These are phyloP conservation scores for Sphenodon punctatus DNA, from an alignment of 2,797 vertebrate species.

Conservation along the genomic window DNA sequence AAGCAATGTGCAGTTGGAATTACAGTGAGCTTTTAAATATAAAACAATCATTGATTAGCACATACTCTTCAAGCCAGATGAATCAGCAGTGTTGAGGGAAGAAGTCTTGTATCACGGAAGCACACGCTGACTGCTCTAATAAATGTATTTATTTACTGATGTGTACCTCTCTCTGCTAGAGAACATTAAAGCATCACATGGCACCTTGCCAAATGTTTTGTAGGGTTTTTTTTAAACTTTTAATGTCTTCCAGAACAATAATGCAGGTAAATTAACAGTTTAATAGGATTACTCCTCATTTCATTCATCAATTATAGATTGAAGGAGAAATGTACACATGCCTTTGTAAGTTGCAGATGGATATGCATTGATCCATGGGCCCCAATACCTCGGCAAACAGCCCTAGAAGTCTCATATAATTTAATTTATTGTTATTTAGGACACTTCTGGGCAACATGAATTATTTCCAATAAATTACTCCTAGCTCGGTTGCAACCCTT, in stretches of 20 bases:
- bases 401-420: slow-evolving; percentile 32
- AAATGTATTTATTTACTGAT: slow-evolving; percentile 59
- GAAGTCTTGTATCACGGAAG: slow-evolving; percentile 36
- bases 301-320: slow-evolving; percentile 64
- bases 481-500: slow-evolving; percentile 40
- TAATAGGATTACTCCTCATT: slow-evolving; percentile 45
- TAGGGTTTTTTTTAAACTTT: slow-evolving; percentile 34
- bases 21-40: slow-evolving; percentile 37
- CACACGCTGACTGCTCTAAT: slow-evolving; percentile 37
- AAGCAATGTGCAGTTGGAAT: slow-evolving; percentile 29
- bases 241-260: slow-evolving; percentile 38
- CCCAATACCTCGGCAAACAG: slow-evolving; percentile 3
- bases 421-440: slow-evolving; percentile 51
- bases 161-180: slow-evolving; percentile 27
- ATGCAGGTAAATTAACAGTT: slow-evolving; percentile 64
- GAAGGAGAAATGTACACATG: slow-evolving; percentile 26
- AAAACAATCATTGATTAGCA: slow-evolving; percentile 55
- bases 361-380: slow-evolving; percentile 22
- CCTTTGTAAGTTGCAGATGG: not conserved
- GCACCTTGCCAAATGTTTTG: slow-evolving; percentile 37
- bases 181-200: slow-evolving; percentile 7
- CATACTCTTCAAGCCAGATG: slow-evolving; percentile 40
- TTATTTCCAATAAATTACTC: slow-evolving; percentile 61
- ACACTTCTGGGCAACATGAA: slow-evolving; percentile 47
- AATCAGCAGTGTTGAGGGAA: slow-evolving; percentile 43